These are phyloP conservation scores for Scatophagus argus DNA, from an alignment of 2,113 vertebrate species.

Conservation along the genomic window DNA sequence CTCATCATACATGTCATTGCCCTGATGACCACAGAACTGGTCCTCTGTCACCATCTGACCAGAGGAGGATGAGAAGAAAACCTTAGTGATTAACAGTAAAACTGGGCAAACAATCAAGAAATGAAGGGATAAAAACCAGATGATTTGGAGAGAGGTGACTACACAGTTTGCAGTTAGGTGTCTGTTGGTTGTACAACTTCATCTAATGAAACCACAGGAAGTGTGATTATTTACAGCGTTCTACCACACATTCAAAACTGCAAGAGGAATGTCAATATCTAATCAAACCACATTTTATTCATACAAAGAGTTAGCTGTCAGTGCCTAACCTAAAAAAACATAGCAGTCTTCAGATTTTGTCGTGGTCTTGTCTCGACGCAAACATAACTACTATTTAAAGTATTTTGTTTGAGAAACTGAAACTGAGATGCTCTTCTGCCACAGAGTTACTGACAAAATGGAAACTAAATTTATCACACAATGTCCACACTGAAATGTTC, in stretches of 20 bases:
- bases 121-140: not conserved
- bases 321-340: too few relatives aligned
- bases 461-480: not conserved
- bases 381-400: not conserved
- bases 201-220: not conserved
- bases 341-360: not conserved
- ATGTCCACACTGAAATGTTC: not conserved
- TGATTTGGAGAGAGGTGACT: too few relatives aligned
- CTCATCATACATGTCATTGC: slow-evolving; percentile 99
- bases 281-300: not conserved
- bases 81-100: not conserved
- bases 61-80: slow-evolving; percentile 4
- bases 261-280: not conserved
- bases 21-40: slow-evolving; percentile 99
- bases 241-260: not conserved
- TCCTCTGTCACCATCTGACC: slow-evolving; percentile 97
- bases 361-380: not conserved
- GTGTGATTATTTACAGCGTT: not conserved
- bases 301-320: not conserved
- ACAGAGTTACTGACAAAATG: not conserved
- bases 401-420: not conserved
- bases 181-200: not conserved
- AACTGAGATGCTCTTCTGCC: not conserved
- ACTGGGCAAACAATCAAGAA: not conserved
- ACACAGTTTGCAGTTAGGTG: not conserved